Conservation (phyloP, 2,113 vertebrate genomes). For the Peromyscus californicus region DNA sequence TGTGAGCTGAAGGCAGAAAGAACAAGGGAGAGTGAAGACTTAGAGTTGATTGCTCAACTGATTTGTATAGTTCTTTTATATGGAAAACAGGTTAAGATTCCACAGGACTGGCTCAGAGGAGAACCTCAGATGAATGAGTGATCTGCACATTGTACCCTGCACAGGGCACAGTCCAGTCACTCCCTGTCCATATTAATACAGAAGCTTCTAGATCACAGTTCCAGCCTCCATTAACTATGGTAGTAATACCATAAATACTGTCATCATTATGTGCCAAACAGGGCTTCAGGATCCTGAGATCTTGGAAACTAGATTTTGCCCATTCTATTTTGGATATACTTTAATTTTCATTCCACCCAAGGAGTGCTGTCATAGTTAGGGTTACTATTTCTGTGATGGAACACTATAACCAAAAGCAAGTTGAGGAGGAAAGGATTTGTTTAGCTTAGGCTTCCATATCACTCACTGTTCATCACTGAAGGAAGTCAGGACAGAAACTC, state of each 20-base stretch:
- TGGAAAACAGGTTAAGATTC: neutral
- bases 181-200: neutral
- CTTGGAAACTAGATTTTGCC: neutral
- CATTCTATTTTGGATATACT: neutral
- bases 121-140: neutral
- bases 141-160: rapidly evolving
- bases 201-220: neutral
- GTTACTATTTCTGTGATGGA: neutral
- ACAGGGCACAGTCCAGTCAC: neutral
- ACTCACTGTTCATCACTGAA: neutral
- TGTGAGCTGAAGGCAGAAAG: neutral
- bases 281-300: neutral
- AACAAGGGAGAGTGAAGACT: neutral
- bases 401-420: neutral
- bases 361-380: neutral
- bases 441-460: neutral
- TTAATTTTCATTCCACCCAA: neutral
- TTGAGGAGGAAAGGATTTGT: neutral
- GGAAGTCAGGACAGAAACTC: neutral
- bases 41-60: neutral
- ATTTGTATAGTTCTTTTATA: neutral
- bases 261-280: neutral
- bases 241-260: neutral
- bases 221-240: neutral
- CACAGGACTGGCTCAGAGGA: neutral